These are phyloP conservation scores for Seira musarum DNA, from an alignment of 2,888 invertebrate genomes.

Conservation along the genomic window DNA sequence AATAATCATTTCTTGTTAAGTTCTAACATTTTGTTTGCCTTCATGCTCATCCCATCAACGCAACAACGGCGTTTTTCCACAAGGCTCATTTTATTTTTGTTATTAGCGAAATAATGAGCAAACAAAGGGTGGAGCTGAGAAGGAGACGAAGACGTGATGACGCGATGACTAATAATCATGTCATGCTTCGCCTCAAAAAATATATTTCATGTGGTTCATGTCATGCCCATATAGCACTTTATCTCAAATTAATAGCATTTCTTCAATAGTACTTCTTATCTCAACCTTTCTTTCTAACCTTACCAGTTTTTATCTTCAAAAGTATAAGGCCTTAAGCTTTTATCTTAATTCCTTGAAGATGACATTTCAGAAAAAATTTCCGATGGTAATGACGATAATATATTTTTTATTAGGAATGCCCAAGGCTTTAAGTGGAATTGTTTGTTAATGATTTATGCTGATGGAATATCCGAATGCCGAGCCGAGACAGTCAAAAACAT, in stretches of 20 bases:
- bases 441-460: too few relatives aligned
- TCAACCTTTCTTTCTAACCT: too few relatives aligned
- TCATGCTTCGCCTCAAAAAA: neutral
- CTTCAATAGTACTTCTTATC: too few relatives aligned
- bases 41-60: neutral
- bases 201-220: too few relatives aligned
- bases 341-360: neutral
- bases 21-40: constrained; percentile 9
- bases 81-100: constrained; percentile 48
- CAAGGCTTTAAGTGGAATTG: too few relatives aligned
- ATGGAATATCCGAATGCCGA: too few relatives aligned
- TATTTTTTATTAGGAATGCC: neutral
- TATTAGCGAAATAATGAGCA: constrained; percentile 59
- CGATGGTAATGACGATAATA: constrained; percentile 25
- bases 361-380: constrained; percentile 19
- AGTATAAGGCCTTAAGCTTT: too few relatives aligned
- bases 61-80: constrained; percentile 46
- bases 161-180: constrained; percentile 34
- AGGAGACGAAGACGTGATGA: constrained; percentile 25
- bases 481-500: neutral
- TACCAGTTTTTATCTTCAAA: too few relatives aligned
- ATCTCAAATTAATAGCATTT: too few relatives aligned
- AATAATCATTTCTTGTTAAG: constrained; percentile 2
- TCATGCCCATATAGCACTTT: too few relatives aligned
- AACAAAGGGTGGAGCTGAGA: constrained; percentile 55